Percentiles rank a stretch among this genome's conserved stretches.
Conservation (phyloP, 23 tunicate genomes). For the Styela clava region DNA sequence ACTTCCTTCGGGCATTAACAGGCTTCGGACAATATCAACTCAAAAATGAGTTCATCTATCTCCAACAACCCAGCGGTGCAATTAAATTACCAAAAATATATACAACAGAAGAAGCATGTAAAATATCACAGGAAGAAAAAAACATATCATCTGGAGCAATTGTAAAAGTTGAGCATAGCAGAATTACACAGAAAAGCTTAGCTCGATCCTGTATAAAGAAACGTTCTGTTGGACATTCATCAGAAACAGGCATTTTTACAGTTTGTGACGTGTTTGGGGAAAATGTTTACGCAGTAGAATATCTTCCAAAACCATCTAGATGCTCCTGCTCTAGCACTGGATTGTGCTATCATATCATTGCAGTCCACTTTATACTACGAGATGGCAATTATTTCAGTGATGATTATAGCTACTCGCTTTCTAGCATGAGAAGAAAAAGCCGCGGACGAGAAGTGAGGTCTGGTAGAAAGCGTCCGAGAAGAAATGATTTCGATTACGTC, state of each 20-base stretch:
- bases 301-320: conserved; percentile 24
- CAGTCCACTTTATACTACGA: not conserved
- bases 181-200: not conserved
- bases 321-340: conserved; percentile 32
- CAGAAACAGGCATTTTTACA: not conserved
- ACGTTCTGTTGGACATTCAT: not conserved
- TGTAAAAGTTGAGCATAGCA: not conserved
- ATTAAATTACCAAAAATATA: not conserved
- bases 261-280: not conserved
- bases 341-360: conserved; percentile 25
- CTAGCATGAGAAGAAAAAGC: not conserved
- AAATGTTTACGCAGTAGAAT: not conserved
- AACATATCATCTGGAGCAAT: not conserved
- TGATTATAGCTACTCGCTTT: not conserved
- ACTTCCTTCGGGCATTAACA: not conserved
- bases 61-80: not conserved
- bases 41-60: not conserved
- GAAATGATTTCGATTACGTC: not conserved
- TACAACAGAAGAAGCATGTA: not conserved
- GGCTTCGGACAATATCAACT: conserved; percentile 27
- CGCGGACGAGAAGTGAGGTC: too few species aligned
- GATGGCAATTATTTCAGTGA: not conserved
- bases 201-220: not conserved
- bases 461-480: not conserved
- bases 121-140: not conserved